Conservation (phyloP, 2,113 vertebrate species). For the Sporophila hypoxantha region DNA sequence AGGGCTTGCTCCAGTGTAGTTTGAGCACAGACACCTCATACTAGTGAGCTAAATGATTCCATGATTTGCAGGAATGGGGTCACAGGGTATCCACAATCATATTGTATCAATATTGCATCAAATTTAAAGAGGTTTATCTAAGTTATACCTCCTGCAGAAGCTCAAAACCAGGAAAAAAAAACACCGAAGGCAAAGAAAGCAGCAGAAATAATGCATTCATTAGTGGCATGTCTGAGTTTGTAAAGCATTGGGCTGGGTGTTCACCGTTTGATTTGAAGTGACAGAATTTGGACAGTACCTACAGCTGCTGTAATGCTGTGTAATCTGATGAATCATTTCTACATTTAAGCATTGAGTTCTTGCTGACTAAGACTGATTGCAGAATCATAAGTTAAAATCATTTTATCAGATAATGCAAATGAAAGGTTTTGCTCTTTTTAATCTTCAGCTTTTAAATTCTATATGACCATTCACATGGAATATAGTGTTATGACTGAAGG, state of each 20-base stretch:
- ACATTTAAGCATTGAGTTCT: neutral
- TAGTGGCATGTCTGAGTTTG: neutral
- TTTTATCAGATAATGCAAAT: neutral
- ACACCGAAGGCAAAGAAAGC: neutral
- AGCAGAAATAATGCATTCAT: neutral
- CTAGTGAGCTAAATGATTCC: neutral
- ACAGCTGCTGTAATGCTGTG: neutral
- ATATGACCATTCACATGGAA: neutral
- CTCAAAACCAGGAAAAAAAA: neutral
- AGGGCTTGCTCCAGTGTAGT: neutral
- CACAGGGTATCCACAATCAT: neutral
- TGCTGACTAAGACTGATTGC: neutral
- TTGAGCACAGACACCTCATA: neutral
- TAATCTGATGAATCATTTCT: neutral
- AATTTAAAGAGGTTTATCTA: neutral
- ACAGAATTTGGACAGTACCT: neutral
- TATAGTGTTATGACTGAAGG: neutral
- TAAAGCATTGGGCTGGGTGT: neutral
- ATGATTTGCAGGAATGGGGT: neutral
- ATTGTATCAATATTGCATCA: neutral
- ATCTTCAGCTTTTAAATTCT: conserved; percentile 12
- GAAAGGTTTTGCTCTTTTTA: neutral
- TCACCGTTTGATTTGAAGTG: neutral
- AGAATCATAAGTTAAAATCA: neutral
- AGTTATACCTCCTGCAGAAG: neutral